These are phyloP conservation scores for Capitella teleta DNA, from an alignment of 1,140 invertebrate genomes.

Conservation along the genomic window DNA sequence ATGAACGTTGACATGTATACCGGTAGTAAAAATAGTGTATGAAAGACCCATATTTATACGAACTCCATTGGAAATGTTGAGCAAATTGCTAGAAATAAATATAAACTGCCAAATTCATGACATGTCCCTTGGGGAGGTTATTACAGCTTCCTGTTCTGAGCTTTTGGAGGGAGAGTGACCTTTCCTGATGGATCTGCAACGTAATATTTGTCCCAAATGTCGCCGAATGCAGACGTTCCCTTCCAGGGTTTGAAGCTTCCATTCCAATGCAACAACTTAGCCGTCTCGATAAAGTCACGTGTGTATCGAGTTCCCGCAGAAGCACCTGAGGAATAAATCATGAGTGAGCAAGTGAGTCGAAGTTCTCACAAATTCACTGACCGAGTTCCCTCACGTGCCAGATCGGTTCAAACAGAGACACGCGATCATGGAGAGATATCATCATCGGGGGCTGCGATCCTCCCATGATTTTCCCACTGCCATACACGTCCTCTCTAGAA, in stretches of 20 bases:
- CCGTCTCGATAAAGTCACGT: background rate
- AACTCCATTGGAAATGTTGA: no score
- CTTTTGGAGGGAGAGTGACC: no score
- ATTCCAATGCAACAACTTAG: constrained; percentile 1
- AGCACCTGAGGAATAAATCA: background rate
- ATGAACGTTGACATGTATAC: no score
- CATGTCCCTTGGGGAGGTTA: no score
- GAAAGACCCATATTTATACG: no score
- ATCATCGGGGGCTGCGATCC: constrained; percentile 4
- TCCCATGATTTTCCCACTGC: background rate
- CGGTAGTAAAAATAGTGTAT: no score
- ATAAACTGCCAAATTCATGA: no score
- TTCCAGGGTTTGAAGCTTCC: background rate
- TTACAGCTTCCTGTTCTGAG: no score
- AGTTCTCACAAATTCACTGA: no score
- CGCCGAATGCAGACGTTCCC: background rate
- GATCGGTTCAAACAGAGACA: background rate
- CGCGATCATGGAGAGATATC: background rate
- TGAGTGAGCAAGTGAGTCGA: no score
- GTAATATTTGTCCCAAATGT: background rate
- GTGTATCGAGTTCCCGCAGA: background rate
- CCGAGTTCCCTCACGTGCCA: constrained; percentile 1
- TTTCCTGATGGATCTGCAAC: background rate
- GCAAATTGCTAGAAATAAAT: no score
- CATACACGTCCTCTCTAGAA: background rate